phyloP scores from a whole-genome alignment of 2,888 invertebrate species.

The Falcaria lacertinaria region DNA sequence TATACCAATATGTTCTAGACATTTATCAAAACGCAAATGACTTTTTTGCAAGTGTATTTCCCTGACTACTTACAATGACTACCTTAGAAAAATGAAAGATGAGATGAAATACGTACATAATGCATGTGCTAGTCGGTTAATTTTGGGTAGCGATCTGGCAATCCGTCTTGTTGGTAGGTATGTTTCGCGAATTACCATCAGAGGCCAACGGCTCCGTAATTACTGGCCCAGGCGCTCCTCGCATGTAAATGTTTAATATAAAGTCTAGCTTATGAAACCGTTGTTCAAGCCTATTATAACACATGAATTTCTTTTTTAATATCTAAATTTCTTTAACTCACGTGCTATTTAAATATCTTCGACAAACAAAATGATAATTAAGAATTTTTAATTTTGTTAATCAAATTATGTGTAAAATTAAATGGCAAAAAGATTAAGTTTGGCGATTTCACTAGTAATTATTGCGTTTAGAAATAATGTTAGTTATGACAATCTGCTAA shows the following conservation, averaged over 20 bases:
- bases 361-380: not conserved
- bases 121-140: too few species aligned
- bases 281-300: not conserved
- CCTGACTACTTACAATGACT: too few species aligned
- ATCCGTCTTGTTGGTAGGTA: slow-evolving; percentile 8
- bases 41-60: too few species aligned
- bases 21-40: too few species aligned
- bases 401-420: too few species aligned
- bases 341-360: not conserved
- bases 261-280: not conserved
- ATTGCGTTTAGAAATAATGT: not conserved
- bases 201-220: slow-evolving; percentile 32
- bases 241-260: slow-evolving; percentile 6
- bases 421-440: not conserved
- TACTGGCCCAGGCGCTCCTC: slow-evolving; percentile 15
- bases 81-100: too few species aligned
- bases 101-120: too few species aligned
- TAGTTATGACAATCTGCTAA: not conserved
- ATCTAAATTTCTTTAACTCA: not conserved
- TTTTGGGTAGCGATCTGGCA: not conserved
- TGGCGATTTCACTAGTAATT: not conserved
- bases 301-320: not conserved
- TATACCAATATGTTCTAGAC: too few species aligned
- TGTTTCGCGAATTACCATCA: slow-evolving; percentile 32
- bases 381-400: too few species aligned